Evolutionary conservation across 2,113 vertebrate genomes (phyloP).

Genomic region (Poeciliopsis turrubarensis): DNA sequence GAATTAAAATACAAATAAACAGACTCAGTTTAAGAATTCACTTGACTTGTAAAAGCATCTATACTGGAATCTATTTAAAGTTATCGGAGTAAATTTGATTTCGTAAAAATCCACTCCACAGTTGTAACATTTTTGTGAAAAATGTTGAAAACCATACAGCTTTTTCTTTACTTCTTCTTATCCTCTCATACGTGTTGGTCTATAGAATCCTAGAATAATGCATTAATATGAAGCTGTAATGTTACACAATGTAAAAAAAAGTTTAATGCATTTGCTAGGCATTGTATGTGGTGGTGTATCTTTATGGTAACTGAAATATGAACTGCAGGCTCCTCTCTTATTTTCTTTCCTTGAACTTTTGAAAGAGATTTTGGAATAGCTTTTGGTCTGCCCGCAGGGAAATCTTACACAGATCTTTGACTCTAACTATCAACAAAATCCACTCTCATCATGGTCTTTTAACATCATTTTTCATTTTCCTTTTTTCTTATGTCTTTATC

Average conservation of each 20-base stretch:
- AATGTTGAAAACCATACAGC: too few relatives aligned
- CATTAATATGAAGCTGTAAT: too few relatives aligned
- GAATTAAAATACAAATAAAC: too few relatives aligned
- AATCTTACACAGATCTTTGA: constrained; percentile 31
- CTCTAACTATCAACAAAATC: constrained; percentile 25
- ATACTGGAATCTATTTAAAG: too few relatives aligned
- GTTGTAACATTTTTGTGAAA: neutral
- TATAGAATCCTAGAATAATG: neutral
- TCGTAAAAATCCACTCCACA: neutral
- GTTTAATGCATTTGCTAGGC: too few relatives aligned
- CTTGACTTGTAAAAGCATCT: too few relatives aligned
- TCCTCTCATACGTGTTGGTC: neutral
- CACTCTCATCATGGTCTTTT: constrained; percentile 17
- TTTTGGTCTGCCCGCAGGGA: constrained; percentile 20
- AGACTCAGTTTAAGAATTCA: too few relatives aligned
- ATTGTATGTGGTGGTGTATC: neutral
- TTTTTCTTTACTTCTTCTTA: neutral
- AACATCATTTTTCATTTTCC: constrained; percentile 26
- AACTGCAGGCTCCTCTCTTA: constrained; percentile 15
- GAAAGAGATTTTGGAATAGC: constrained; percentile 32
- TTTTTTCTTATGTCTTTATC: constrained; percentile 32
- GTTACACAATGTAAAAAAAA: too few relatives aligned
- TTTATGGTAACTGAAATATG: constrained; percentile 20
- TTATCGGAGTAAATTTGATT: too few relatives aligned
- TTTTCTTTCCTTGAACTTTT: constrained; percentile 23